Percentiles rank a stretch among this genome's conserved stretches.
Evolutionary conservation across 2,113 vertebrate genomes (phyloP).

Genomic region (Gasterosteus aculeatus): DNA sequence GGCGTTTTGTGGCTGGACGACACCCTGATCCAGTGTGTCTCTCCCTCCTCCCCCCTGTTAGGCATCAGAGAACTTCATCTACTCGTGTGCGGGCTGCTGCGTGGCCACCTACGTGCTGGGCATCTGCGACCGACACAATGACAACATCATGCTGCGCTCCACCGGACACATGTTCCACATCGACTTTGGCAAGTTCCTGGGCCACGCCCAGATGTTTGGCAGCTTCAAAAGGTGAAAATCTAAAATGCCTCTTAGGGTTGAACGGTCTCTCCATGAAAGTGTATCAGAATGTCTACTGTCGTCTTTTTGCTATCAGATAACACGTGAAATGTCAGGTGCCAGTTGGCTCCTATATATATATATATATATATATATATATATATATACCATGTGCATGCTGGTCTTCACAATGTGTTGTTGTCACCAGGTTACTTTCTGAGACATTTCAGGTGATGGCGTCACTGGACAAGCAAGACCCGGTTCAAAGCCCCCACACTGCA

Average conservation of each 20-base stretch:
- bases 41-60: constrained; percentile 60
- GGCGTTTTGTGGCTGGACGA: not conserved
- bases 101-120: constrained; percentile 97
- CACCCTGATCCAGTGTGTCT: not conserved
- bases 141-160: constrained; percentile 98
- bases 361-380: too few species aligned
- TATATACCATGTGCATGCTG: too few species aligned
- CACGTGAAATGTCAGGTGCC: not conserved
- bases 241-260: not conserved
- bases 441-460: not conserved
- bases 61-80: constrained; percentile 99
- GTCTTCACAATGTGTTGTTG: not conserved
- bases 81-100: constrained; percentile 98
- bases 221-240: constrained; percentile 92
- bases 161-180: constrained; percentile 99
- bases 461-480: constrained; percentile 7
- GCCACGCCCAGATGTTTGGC: constrained; percentile 98
- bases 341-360: not conserved
- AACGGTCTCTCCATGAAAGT: not conserved
- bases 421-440: not conserved
- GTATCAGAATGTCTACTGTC: not conserved
- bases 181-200: constrained; percentile 97
- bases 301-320: not conserved
- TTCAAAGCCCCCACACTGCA: constrained; percentile 17
- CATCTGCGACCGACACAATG: constrained; percentile 98